These are phyloP conservation scores for Chymomyza costata DNA, from an alignment of 1,140 invertebrate species.

Conservation along the genomic window DNA sequence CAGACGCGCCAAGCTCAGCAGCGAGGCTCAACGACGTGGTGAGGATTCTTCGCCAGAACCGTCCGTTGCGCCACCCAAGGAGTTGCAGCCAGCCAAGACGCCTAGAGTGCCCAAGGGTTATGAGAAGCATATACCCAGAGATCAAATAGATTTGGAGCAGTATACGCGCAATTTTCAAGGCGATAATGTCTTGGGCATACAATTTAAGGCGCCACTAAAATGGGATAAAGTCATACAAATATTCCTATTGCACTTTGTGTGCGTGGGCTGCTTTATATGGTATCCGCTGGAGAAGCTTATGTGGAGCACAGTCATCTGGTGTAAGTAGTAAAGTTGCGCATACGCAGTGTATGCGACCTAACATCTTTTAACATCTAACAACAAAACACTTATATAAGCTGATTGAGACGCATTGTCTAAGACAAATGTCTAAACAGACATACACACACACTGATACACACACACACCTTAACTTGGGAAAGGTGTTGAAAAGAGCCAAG, in stretches of 20 bases:
- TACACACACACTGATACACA: no score
- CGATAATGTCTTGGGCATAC: constrained; percentile 51
- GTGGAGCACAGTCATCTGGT: constrained; percentile 39
- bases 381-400: no score
- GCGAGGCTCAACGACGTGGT: constrained; percentile 41
- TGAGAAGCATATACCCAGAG: constrained; percentile 44
- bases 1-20: constrained; percentile 41
- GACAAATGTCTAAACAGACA: no score
- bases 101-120: constrained; percentile 20
- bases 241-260: constrained; percentile 56
- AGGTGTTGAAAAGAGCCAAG: constrained; percentile 4
- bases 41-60: constrained; percentile 57
- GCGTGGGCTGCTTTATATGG: constrained; percentile 32
- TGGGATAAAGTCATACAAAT: constrained; percentile 76
- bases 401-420: background rate
- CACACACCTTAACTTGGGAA: constrained; percentile 9
- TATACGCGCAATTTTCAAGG: constrained; percentile 59
- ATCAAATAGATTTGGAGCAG: constrained; percentile 58
- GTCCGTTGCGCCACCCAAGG: constrained; percentile 32
- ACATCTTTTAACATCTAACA: constrained; percentile 16
- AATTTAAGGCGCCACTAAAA: constrained; percentile 70
- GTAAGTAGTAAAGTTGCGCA: constrained; percentile 55
- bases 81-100: constrained; percentile 8
- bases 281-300: constrained; percentile 48
- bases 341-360: background rate